A percentile compares a stretch with the other conserved stretches of the same genome.
Evolutionary conservation across 2,888 invertebrate species (phyloP).

Genomic region (Vesta saturnalis): DNA sequence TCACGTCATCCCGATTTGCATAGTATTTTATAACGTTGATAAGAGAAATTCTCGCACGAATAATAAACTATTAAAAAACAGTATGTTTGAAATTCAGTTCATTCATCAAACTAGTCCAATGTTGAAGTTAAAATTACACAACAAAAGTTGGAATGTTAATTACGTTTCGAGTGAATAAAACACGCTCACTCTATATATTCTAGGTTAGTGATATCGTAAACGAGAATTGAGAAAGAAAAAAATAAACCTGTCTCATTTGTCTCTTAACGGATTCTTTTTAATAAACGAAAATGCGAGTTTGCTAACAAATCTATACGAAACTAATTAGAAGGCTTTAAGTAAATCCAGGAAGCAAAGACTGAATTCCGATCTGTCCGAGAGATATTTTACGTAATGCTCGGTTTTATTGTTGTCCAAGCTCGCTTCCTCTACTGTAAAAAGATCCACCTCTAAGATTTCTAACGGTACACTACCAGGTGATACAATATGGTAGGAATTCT

Average conservation of each 20-base stretch:
- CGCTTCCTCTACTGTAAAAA: conserved; percentile 25
- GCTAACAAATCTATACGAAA: not conserved
- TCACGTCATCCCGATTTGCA: not conserved
- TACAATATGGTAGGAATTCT: conserved; percentile 4
- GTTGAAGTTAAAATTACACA: conserved; percentile 10
- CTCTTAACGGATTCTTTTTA: conserved; percentile 4
- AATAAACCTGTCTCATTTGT: conserved; percentile 3
- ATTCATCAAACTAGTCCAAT: conserved; percentile 13
- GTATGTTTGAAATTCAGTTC: conserved; percentile 4
- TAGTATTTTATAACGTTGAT: not conserved
- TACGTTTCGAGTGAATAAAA: conserved; percentile 5
- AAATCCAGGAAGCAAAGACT: conserved; percentile 24
- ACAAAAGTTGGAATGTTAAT: conserved; percentile 12
- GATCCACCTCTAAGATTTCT: conserved; percentile 9
- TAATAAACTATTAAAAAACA: not conserved
- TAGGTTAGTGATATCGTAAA: conserved; percentile 11
- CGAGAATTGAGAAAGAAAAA: not conserved
- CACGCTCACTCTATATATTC: not conserved
- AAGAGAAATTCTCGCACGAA: not conserved
- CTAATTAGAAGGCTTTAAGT: not conserved
- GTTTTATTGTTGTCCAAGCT: conserved; percentile 32
- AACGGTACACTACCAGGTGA: conserved; percentile 18
- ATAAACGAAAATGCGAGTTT: conserved; percentile 2
- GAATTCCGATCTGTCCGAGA: conserved; percentile 26
- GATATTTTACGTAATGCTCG: conserved; percentile 22